Percentiles rank a stretch among this genome's conserved stretches.
These are phyloP conservation scores for Hycleus cichorii DNA, from an alignment of 1,140 invertebrate species.

Conservation along the genomic window DNA sequence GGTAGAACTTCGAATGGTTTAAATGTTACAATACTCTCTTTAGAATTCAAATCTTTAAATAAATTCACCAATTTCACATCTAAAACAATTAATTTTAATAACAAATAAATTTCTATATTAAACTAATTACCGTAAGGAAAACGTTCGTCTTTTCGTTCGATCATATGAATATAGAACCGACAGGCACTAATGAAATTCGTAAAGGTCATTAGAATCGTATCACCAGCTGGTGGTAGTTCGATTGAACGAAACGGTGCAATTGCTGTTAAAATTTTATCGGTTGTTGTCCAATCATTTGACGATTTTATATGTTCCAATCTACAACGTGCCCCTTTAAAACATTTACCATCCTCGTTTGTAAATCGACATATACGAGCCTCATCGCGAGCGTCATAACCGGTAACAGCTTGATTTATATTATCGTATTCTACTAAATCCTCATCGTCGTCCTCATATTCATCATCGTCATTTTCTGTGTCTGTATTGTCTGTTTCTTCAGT, in stretches of 20 bases:
- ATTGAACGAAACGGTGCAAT: constrained; percentile 9
- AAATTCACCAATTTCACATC: constrained; percentile 17
- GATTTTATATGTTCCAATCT: constrained; percentile 24
- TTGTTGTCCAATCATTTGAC: constrained; percentile 29
- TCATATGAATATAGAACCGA: constrained; percentile 23
- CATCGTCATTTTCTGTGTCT: constrained; percentile 8
- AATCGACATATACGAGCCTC: constrained; percentile 28
- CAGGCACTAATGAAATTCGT: constrained; percentile 21
- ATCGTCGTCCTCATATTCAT: constrained; percentile 13
- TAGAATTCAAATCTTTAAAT: constrained; percentile 19
- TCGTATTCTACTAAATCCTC: constrained; percentile 19
- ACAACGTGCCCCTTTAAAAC: constrained; percentile 28
- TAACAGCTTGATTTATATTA: constrained; percentile 31
- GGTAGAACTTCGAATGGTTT: constrained; percentile 24
- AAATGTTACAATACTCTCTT: constrained; percentile 16
- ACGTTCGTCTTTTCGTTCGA: too few species aligned
- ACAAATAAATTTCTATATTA: background rate
- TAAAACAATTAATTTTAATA: background rate
- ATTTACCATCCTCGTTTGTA: constrained; percentile 21
- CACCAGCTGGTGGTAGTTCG: constrained; percentile 12
- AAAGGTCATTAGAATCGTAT: constrained; percentile 15
- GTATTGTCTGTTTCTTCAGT: constrained; percentile 10
- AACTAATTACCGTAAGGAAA: constrained; percentile 9
- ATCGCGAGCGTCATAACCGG: constrained; percentile 28
- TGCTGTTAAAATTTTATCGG: constrained; percentile 21